Percentiles rank a stretch among this genome's conserved stretches.
phyloP scores from a whole-genome alignment of 2,113 vertebrate species.

The Oenanthe oenanthe region DNA sequence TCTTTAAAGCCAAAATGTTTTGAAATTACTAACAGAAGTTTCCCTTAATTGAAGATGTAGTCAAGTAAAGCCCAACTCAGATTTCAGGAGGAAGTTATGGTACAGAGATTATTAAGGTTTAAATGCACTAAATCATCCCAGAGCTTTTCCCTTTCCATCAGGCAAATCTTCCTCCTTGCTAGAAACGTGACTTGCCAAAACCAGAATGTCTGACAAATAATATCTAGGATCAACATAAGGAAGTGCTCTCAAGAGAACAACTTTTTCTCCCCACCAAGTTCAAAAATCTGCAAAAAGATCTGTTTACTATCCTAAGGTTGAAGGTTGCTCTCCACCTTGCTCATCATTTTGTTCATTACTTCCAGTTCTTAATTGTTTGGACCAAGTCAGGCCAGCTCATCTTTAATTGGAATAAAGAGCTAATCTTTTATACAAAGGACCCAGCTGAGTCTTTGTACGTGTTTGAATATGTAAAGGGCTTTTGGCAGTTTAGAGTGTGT shows the following conservation, averaged over 20 bases:
- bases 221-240: background rate
- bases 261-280: background rate
- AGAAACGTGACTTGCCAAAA: background rate
- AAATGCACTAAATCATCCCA: background rate
- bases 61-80: background rate
- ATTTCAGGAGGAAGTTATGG: background rate
- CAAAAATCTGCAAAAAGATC: background rate
- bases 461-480: conserved; percentile 72
- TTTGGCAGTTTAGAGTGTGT: conserved; percentile 65
- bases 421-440: conserved; percentile 74
- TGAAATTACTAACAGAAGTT: background rate
- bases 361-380: conserved; percentile 47
- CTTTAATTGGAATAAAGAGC: conserved; percentile 74
- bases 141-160: background rate
- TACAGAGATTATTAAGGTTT: background rate
- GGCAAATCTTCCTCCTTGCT: background rate
- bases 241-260: background rate
- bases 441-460: conserved; percentile 73
- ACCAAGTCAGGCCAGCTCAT: conserved; percentile 53
- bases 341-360: conserved; percentile 25
- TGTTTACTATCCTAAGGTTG: background rate
- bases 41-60: background rate
- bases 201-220: background rate
- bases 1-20: background rate
- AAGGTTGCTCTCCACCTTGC: background rate